Evolutionary conservation across 2,797 vertebrate species (phyloP).

Genomic region (Danionella dracula): DNA sequence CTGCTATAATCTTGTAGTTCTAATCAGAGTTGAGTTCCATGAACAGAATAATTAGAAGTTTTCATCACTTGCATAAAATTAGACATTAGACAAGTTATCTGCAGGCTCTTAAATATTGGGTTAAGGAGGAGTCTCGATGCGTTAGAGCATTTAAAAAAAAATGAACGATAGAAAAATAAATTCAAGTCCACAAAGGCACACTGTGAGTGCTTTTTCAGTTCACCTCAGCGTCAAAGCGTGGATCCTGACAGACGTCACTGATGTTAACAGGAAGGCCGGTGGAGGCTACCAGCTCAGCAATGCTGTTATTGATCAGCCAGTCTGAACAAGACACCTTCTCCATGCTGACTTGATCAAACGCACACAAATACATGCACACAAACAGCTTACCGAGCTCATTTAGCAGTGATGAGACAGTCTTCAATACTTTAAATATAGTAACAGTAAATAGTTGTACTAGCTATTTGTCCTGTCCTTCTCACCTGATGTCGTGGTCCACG

Average conservation of each 20-base stretch:
- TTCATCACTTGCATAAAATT: no score
- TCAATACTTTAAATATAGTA: no score
- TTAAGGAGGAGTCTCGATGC: no score
- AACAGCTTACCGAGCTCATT: background rate
- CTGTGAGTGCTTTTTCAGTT: constrained; percentile 1
- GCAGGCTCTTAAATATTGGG: no score
- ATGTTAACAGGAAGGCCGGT: constrained; percentile 79
- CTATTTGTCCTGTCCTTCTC: constrained; percentile 45
- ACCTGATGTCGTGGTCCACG: constrained; percentile 89
- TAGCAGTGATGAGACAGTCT: no score
- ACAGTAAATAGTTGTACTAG: no score
- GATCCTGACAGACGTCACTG: constrained; percentile 78
- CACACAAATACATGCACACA: constrained; percentile 29
- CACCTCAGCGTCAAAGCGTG: constrained; percentile 76
- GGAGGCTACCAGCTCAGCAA: constrained; percentile 78
- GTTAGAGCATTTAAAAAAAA: no score
- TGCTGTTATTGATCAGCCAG: constrained; percentile 82
- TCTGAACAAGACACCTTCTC: constrained; percentile 78
- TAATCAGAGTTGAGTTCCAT: no score
- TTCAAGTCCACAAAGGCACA: no score
- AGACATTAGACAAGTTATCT: no score
- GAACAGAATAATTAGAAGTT: no score
- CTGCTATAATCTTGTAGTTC: no score
- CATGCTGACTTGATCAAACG: constrained; percentile 63
- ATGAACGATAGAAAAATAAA: background rate